These are phyloP conservation scores for Leptopilina clavipes DNA, from an alignment of 1,140 invertebrate species.

Conservation along the genomic window DNA sequence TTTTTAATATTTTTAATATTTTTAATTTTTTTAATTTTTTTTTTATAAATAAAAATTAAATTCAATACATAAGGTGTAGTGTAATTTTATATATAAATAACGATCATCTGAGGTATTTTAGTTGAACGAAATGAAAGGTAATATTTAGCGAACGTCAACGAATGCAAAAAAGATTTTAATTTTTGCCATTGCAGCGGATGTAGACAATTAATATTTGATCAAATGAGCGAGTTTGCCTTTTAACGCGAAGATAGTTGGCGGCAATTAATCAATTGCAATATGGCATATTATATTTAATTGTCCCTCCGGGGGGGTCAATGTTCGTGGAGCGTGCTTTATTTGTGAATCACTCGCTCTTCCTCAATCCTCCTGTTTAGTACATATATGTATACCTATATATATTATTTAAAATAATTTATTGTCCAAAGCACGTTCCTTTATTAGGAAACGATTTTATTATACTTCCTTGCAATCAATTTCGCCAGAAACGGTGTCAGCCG, in stretches of 20 bases:
- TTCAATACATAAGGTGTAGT: too few relatives aligned
- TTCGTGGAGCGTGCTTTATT: not conserved
- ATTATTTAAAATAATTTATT: not conserved
- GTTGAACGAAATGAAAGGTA: too few relatives aligned
- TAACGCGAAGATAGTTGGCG: conserved; percentile 13
- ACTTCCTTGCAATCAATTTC: not conserved
- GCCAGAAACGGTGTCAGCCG: too few relatives aligned
- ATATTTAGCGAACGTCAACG: not conserved
- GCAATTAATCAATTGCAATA: conserved; percentile 26
- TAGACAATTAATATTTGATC: conserved; percentile 25
- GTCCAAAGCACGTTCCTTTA: not conserved
- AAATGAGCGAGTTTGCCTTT: conserved; percentile 1
- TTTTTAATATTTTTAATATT: too few relatives aligned
- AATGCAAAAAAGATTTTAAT: not conserved
- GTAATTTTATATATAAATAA: too few relatives aligned
- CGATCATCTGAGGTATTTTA: not conserved
- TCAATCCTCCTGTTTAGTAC: not conserved
- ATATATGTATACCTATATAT: not conserved
- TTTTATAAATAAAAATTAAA: too few relatives aligned
- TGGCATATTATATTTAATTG: conserved; percentile 34
- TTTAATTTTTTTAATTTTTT: too few relatives aligned
- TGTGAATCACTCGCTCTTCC: conserved; percentile 10
- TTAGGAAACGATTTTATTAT: not conserved
- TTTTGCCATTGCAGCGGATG: not conserved
- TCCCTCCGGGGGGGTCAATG: conserved; percentile 3